Conservation (phyloP, 1,140 invertebrate genomes). For the Meloidogyne hapla region DNA sequence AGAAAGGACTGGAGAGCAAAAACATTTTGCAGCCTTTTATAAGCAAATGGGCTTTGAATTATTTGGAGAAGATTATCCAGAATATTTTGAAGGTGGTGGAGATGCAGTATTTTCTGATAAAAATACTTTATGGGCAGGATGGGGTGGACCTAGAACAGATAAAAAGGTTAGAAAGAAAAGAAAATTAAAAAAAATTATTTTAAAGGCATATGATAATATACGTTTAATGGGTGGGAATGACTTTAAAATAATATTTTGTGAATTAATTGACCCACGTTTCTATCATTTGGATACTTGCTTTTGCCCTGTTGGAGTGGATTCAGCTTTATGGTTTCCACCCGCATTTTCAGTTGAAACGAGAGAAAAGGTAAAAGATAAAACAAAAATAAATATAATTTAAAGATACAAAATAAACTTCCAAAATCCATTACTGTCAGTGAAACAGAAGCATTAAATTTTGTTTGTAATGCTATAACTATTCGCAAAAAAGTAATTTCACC, state of each 20-base stretch:
- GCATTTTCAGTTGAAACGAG: slow-evolving; percentile 56
- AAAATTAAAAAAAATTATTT: neutral
- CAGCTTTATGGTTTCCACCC: slow-evolving; percentile 59
- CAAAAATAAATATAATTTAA: slow-evolving; percentile 8
- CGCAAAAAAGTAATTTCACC: slow-evolving; percentile 59
- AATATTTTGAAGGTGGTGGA: slow-evolving; percentile 61
- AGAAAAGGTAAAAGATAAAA: slow-evolving; percentile 43
- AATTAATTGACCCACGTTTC: slow-evolving; percentile 53
- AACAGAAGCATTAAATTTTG: slow-evolving; percentile 56
- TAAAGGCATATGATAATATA: slow-evolving; percentile 56
- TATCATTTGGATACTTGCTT: slow-evolving; percentile 64
- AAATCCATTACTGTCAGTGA: slow-evolving; percentile 59
- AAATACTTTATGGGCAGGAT: slow-evolving; percentile 62
- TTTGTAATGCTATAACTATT: slow-evolving; percentile 62
- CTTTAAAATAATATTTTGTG: slow-evolving; percentile 59
- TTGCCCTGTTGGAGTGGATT: slow-evolving; percentile 50
- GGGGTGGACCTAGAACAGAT: slow-evolving; percentile 47
- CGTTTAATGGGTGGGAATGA: slow-evolving; percentile 38
- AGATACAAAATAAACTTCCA: slow-evolving; percentile 57
- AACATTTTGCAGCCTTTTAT: slow-evolving; percentile 59
- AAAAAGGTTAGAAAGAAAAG: slow-evolving; percentile 41
- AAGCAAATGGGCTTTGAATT: slow-evolving; percentile 55
- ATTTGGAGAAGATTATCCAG: slow-evolving; percentile 52
- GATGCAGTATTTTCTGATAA: slow-evolving; percentile 59
- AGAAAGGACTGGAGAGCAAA: slow-evolving; percentile 58